Evolutionary conservation across 1,140 invertebrate genomes (phyloP), one percentile per base, ranked within the genome.

Genomic region (Epicauta chinensis): DNA sequence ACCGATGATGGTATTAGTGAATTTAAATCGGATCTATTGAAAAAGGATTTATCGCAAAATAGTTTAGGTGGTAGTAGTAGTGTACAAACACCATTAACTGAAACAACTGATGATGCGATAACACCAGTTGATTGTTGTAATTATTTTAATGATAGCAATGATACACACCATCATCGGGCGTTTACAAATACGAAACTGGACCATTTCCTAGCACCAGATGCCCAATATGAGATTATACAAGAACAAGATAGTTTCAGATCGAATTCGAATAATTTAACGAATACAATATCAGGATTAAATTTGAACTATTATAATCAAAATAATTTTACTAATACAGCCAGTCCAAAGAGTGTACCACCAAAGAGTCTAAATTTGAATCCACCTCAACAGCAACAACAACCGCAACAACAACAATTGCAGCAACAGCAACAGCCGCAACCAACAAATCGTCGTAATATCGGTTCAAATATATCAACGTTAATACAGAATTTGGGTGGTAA

Each of bases 151-250:
- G 65, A 65, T 7, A 61, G 31, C 32, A 17, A 38, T 7, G 7
- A 5, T 23, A 23, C 1, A n/a, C 13, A 53, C 56, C 6, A 49
- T 56, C 55, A 60, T 16, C 30, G 59, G 30, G 41, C 49, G 0
- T 64, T 63, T 32, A 45, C 56, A 5, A 58, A 41, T 36, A 16
- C 53, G 13, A 39, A 38, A 16, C 30, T 48, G 17, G 68, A 71
- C 11, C 67, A 73, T 0, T 79, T 79, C 51, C 56, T 80, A 7
- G 76, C 79, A 2, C 79, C 79, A 0, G 80, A 81, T 59, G 78
- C 79, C 3, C 79, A 82, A 51, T 82, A 82, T 56, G 80, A 81
- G 58, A 71, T 80, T 0, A 79, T 81, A 29, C 74, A 73, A 37
- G 74, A 77, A 36, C 56, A 49, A 42, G 30, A 53, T 30, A 35